Evolutionary conservation across 2,113 vertebrate species (phyloP), one percentile per base, ranked within the genome.

Genomic region (Cyrtonyx montezumae): DNA sequence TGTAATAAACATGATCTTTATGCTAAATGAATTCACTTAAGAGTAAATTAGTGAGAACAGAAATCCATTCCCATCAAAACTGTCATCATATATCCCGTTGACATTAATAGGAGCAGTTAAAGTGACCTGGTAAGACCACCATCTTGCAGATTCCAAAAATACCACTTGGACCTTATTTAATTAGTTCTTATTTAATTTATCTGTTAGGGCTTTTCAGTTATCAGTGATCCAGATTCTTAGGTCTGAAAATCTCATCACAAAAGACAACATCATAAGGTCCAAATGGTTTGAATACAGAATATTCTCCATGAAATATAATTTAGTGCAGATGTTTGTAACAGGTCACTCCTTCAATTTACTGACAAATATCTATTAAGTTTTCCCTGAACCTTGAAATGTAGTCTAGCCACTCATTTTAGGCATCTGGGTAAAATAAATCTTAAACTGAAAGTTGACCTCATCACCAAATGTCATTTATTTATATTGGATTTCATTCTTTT

Each of bases 391-490:
- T 65, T 92, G 45, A 79, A 81, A 61, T 48, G 51, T 12, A 61
- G 71, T 56, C 65, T 83, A 87, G 65, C 51, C 48, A 78, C 84
- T 91, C 82, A 84, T 86, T 96, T 91, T 90, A 92, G 79, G 81
- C 91, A 92, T 87, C 84, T 87, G 89, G 84, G 84, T 92, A 40
- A 93, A 94, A 94, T 95, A 88, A 96, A 85, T 83, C 56, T 63
- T 71, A n/a, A 87, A 87, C 65, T 91, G 82, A 85, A 89, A 86
- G 84, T 61, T 94, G 89, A 94, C 82, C 84, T 96, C 89, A 90
- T 65, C 87, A 80, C 61, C 65, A 85, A 91, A 87, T 91, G 93
- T 90, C 94, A 94, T 95, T 94, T 96, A 79, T 95, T 96, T 96
- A 78, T 90, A 61, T 91, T 96, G 94, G 93, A 96, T 90, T 94